These are phyloP conservation scores for Catharus ustulatus DNA, from an alignment of 2,797 vertebrate species.

Conservation along the genomic window DNA sequence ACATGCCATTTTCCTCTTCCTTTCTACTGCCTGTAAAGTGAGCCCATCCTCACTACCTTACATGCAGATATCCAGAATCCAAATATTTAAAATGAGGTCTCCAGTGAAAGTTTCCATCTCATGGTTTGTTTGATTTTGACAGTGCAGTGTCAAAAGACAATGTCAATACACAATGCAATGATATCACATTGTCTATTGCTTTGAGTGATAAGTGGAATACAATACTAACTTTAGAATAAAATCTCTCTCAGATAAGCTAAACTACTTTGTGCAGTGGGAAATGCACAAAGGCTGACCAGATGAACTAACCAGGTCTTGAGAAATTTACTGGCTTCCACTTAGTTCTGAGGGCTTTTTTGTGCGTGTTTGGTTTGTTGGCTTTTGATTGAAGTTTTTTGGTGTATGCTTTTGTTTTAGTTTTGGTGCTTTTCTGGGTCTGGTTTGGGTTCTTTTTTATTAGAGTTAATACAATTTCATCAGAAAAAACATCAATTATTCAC, in stretches of 20 bases:
- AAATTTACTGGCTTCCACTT: not conserved
- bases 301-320: rapidly evolving
- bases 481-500: not conserved
- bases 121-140: not conserved
- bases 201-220: not conserved
- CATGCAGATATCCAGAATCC: not conserved
- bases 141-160: not conserved
- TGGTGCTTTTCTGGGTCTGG: not conserved
- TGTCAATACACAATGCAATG: not conserved
- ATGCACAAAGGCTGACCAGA: not conserved
- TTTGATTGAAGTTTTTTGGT: no score
- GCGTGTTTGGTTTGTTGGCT: rapidly evolving
- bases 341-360: rapidly evolving
- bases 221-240: not conserved
- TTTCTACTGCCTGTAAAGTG: not conserved
- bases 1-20: not conserved
- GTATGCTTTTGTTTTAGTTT: not conserved
- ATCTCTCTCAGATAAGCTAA: not conserved
- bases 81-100: not conserved
- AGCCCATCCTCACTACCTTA: not conserved
- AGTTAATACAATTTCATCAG: not conserved
- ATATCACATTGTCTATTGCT: not conserved
- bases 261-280: not conserved
- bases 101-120: not conserved
- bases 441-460: not conserved